A percentile compares a stretch with the other conserved stretches of the same genome.
Evolutionary conservation across 1,140 invertebrate genomes (phyloP).

Genomic region (Leptonema lineaticorne): DNA sequence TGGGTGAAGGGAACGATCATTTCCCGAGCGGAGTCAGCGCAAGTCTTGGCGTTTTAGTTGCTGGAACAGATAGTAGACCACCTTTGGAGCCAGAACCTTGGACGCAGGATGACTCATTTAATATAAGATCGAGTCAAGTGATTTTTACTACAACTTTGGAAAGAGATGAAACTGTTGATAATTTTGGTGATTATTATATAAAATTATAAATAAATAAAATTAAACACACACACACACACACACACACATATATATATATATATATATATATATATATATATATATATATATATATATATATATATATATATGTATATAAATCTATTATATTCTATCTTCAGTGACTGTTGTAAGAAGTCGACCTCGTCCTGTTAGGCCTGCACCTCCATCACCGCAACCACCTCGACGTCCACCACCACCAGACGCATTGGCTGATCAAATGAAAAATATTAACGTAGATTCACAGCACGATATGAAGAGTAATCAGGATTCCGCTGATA

Average conservation of each 20-base stretch:
- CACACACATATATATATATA: too few species aligned
- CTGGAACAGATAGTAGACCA: slow-evolving; percentile 65
- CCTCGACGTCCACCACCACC: slow-evolving; percentile 40
- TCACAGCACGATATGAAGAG: slow-evolving; percentile 37
- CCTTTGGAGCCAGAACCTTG: slow-evolving; percentile 71
- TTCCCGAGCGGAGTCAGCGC: slow-evolving; percentile 76
- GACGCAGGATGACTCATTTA: slow-evolving; percentile 59
- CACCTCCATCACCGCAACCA: slow-evolving; percentile 47
- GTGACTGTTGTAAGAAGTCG: slow-evolving; percentile 44
- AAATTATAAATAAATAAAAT: too few species aligned
- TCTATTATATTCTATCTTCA: neutral
- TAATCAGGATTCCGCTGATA: slow-evolving; percentile 6
- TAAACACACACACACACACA: too few species aligned
- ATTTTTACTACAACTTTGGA: slow-evolving; percentile 81
- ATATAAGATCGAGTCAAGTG: slow-evolving; percentile 57
- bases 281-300: too few species aligned
- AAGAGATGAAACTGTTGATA: slow-evolving; percentile 79
- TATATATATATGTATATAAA: too few species aligned
- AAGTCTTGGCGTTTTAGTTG: slow-evolving; percentile 71
- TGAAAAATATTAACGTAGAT: slow-evolving; percentile 42
- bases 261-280: too few species aligned
- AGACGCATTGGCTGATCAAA: slow-evolving; percentile 19
- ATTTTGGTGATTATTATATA: slow-evolving; percentile 66
- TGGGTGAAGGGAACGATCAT: slow-evolving; percentile 76
- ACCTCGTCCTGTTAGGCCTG: slow-evolving; percentile 45